Percentiles rank a stretch among this genome's conserved stretches.
These are phyloP conservation scores for Zaprionus lineosus DNA, from an alignment of 2,888 invertebrate genomes.

Conservation along the genomic window DNA sequence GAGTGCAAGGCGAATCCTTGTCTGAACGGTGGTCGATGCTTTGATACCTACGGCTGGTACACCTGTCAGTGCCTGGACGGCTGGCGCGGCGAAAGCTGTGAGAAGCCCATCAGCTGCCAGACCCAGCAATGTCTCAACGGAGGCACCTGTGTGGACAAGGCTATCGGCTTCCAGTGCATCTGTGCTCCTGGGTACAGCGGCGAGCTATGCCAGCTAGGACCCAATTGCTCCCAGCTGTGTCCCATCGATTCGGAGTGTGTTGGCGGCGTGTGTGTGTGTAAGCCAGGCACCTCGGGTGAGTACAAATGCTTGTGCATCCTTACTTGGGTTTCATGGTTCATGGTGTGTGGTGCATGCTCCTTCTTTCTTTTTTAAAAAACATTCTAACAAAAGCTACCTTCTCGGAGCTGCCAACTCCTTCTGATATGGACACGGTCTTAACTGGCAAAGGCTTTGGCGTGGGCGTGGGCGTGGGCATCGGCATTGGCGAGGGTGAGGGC, in stretches of 20 bases:
- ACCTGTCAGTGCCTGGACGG: slow-evolving; percentile 90
- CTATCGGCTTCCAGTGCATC: slow-evolving; percentile 87
- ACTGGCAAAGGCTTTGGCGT: no score
- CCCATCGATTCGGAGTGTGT: slow-evolving; percentile 88
- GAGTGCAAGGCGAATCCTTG: slow-evolving; percentile 90
- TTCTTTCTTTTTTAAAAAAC: slow-evolving; percentile 1
- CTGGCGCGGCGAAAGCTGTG: slow-evolving; percentile 91
- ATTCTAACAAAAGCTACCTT: slow-evolving; percentile 55
- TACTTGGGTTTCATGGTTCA: slow-evolving; percentile 17
- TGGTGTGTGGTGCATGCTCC: slow-evolving; percentile 42
- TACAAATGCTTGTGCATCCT: slow-evolving; percentile 4
- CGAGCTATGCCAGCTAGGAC: slow-evolving; percentile 81
- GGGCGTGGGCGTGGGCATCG: no score
- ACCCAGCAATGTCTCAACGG: slow-evolving; percentile 90
- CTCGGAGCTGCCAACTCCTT: slow-evolving; percentile 53
- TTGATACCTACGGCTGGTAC: slow-evolving; percentile 91
- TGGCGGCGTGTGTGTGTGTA: slow-evolving; percentile 83
- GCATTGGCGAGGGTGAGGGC: no score
- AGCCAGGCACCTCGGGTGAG: slow-evolving; percentile 82
- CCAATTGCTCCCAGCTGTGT: slow-evolving; percentile 83
- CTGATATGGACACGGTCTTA: slow-evolving; percentile 33
- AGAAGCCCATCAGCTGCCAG: slow-evolving; percentile 86
- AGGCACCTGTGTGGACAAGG: slow-evolving; percentile 86
- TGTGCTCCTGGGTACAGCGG: slow-evolving; percentile 86
- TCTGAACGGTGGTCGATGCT: slow-evolving; percentile 89